Base-by-base conservation (phyloP, 1,140 invertebrate species). In the Drosophila melanica region DNA sequence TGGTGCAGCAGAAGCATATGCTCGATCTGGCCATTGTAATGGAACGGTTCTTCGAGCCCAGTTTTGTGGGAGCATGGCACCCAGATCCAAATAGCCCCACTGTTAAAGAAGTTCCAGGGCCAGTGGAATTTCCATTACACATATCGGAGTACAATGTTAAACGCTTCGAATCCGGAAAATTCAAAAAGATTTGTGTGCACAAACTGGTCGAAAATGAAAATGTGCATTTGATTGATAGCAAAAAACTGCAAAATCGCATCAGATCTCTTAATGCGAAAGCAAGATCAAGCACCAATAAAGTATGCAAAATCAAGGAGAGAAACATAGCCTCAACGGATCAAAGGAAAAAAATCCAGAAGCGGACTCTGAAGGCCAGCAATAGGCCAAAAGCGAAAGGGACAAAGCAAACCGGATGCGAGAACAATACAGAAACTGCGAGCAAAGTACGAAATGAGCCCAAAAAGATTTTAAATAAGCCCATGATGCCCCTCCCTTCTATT, bases 21-120 rank as follows among this genome's bases (percentile, higher is more conserved):
- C 5, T 50, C 1, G 41, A 68, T 5, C 27, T 74, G 23, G 65
- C 50, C 10, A 62, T 74, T 0, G 23, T 50, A 12, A n/a, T 44
- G 4, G 2, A 18, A 4, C 16, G 44, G 1, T 62, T 73, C 20
- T 74, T 42, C 7, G 44, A 57, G 12, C 64, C 42, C 11, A 2
- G 12, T 8, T 68, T 27, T 8, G 0, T 44, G 1, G 27, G 50
- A 0, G 50, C 50, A 11, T 3, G 0, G 9, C 2, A 3, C 1
- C 50, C 50, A 0, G 1, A 53, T 5, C 50, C 9, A 2, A 4
- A 30, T 16, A 9, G 30, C 0, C 33, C 33, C 8, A 35, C 10
- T 35, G 33, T 35, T 2, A 3, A 10, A 9, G 9, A 9, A 10
- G 33, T 9, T 9, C 2, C 33, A 9, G 8, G 0, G 1, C 33